Conservation (phyloP, 2,888 invertebrate species). For the Morpho achilles region DNA sequence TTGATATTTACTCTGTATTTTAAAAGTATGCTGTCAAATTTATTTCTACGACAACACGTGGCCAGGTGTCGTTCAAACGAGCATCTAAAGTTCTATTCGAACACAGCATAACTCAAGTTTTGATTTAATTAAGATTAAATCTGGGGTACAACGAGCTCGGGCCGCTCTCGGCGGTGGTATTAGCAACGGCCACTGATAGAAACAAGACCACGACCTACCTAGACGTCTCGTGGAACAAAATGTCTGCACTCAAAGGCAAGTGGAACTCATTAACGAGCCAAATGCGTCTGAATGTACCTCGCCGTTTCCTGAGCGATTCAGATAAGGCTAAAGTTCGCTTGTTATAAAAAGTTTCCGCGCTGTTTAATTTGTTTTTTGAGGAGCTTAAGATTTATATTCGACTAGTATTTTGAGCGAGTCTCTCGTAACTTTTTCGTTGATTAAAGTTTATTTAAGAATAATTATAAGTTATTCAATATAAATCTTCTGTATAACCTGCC, state of each 20-base stretch:
- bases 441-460: no score
- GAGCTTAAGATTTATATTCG: no score
- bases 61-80: no score
- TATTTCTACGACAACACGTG: no score
- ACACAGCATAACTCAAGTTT: no score
- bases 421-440: conserved; percentile 25
- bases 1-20: no score
- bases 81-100: no score
- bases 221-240: conserved; percentile 47
- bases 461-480: no score
- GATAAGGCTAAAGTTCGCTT: conserved; percentile 21
- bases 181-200: conserved; percentile 27
- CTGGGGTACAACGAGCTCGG: conserved; percentile 27
- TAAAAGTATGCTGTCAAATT: no score
- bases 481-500: no score
- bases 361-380: conserved; percentile 2
- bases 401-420: neutral
- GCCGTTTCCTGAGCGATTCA: conserved; percentile 14
- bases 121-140: conserved; percentile 22
- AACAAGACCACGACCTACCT: conserved; percentile 39
- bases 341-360: conserved; percentile 17
- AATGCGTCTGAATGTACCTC: conserved; percentile 21
- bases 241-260: conserved; percentile 28
- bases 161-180: conserved; percentile 18
- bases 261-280: conserved; percentile 23